Evolutionary conservation across 2,797 vertebrate genomes (phyloP).

Genomic region (Mus caroli): DNA sequence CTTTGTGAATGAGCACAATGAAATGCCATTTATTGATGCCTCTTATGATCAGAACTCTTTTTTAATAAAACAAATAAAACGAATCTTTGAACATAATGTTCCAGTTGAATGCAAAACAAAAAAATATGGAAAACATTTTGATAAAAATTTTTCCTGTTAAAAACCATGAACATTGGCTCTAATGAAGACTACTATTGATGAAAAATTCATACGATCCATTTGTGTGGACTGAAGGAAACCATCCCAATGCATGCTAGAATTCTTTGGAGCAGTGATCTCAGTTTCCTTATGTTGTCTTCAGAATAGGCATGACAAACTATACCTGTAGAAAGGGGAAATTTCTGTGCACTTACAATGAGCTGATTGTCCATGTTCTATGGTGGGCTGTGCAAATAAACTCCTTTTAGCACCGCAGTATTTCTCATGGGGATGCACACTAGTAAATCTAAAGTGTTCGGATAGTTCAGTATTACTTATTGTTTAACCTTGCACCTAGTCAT

Average conservation of each 20-base stretch:
- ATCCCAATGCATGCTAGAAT: conserved; percentile 92
- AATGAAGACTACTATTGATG: conserved; percentile 73
- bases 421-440: conserved; percentile 88
- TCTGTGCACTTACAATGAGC: conserved; percentile 89
- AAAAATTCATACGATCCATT: conserved; percentile 86
- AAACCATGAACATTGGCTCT: conserved; percentile 87
- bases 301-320: conserved; percentile 91
- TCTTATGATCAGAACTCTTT: conserved; percentile 91
- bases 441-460: conserved; percentile 87
- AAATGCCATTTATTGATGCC: conserved; percentile 90
- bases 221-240: conserved; percentile 90
- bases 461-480: conserved; percentile 88
- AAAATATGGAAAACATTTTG: conserved; percentile 89
- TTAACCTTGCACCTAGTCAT: conserved; percentile 90
- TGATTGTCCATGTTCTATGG: conserved; percentile 90
- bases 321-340: conserved; percentile 90
- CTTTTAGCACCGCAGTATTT: conserved; percentile 88
- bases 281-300: conserved; percentile 91
- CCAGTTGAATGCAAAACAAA: conserved; percentile 89
- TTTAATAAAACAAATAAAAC: conserved; percentile 87
- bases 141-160: conserved; percentile 90
- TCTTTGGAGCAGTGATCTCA: conserved; percentile 91
- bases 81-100: conserved; percentile 85
- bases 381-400: conserved; percentile 90
- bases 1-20: conserved; percentile 91